Evolutionary conservation across 2,113 vertebrate genomes (phyloP).

Genomic region (Ascaphus truei): DNA sequence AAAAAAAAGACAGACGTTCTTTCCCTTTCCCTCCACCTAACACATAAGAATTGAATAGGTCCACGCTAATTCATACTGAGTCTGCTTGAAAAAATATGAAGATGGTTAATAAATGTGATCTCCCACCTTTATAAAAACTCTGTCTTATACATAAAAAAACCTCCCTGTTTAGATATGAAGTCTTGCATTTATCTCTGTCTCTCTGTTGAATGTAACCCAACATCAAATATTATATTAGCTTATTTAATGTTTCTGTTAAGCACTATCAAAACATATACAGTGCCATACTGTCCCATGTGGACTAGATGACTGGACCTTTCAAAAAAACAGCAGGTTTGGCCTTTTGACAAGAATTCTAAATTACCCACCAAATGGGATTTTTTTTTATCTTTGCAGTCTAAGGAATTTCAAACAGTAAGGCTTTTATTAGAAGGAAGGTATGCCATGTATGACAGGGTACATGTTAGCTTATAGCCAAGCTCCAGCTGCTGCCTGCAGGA

Average conservation of each 20-base stretch:
- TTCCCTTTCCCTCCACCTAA: too few relatives aligned
- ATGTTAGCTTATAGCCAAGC: not conserved
- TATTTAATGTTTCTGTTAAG: not conserved
- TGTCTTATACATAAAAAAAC: too few relatives aligned
- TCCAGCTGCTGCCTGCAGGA: not conserved
- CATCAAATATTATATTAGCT: not conserved
- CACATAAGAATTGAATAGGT: too few relatives aligned
- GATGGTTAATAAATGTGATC: too few relatives aligned
- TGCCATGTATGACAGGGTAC: not conserved
- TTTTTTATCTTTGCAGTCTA: slow-evolving; percentile 1
- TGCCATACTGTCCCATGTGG: not conserved
- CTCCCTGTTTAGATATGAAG: not conserved
- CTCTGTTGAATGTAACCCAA: not conserved
- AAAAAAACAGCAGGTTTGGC: slow-evolving; percentile 1
- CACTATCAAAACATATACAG: not conserved
- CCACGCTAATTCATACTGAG: too few relatives aligned
- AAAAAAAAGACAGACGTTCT: not conserved
- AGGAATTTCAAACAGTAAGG: slow-evolving; percentile 19
- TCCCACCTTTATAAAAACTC: too few relatives aligned
- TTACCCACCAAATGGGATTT: slow-evolving; percentile 12
- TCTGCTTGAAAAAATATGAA: too few relatives aligned
- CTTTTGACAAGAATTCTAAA: slow-evolving; percentile 24
- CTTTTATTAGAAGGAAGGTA: slow-evolving; percentile 7
- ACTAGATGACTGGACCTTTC: not conserved
- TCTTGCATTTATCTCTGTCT: too few relatives aligned